Evolutionary conservation across 2,888 invertebrate species (phyloP).

Genomic region (Tiliacea citrago): DNA sequence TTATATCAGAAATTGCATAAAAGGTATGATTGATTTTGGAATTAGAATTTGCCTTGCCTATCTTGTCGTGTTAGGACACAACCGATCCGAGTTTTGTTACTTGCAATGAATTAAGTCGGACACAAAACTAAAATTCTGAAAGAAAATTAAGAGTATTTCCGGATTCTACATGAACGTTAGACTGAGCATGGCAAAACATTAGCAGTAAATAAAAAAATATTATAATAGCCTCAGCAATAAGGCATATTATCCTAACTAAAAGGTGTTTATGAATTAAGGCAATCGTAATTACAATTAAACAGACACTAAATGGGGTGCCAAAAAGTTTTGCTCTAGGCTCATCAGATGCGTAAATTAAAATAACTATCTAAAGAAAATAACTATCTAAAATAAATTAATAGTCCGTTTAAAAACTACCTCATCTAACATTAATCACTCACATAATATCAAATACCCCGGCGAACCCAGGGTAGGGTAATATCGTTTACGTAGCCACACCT

Average conservation of each 20-base stretch:
- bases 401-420: not conserved
- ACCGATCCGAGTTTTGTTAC: too few relatives aligned
- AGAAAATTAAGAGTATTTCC: too few relatives aligned
- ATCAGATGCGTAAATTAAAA: not conserved
- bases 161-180: not conserved
- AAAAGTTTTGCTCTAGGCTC: not conserved
- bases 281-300: not conserved
- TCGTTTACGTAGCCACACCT: constrained; percentile 70
- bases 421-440: constrained; percentile 10
- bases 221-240: not conserved
- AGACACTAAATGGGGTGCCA: too few relatives aligned
- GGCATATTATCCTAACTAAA: not conserved
- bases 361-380: not conserved
- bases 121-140: too few relatives aligned
- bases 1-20: not conserved
- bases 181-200: not conserved
- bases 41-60: not conserved
- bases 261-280: not conserved
- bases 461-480: constrained; percentile 32
- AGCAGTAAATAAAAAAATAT: not conserved
- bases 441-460: constrained; percentile 1
- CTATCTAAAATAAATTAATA: not conserved
- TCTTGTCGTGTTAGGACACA: not conserved
- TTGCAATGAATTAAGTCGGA: not conserved
- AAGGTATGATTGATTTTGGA: not conserved